phyloP scores from a whole-genome alignment of 2,797 vertebrate species.

The Notolepis coatsorum region DNA sequence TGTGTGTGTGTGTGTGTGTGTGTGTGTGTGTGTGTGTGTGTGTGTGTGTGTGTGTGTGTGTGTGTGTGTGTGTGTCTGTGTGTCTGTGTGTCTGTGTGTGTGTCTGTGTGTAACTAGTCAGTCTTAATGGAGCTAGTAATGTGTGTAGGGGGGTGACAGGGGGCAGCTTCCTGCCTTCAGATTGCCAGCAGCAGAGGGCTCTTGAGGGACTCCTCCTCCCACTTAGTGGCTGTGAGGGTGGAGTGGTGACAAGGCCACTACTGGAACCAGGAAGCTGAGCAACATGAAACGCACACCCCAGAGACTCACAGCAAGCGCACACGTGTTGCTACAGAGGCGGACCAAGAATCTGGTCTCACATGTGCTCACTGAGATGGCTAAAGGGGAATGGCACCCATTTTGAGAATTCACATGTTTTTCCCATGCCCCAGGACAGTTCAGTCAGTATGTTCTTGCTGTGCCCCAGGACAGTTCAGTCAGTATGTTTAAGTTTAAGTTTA shows the following conservation, averaged over 20 bases:
- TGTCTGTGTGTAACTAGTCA: background rate
- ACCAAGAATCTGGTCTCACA: too few species aligned
- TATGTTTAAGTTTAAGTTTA: too few species aligned
- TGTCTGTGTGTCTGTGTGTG: background rate
- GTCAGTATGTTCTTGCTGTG: too few species aligned
- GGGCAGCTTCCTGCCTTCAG: slow-evolving; percentile 34
- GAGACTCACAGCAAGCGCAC: background rate
- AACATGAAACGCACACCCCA: background rate
- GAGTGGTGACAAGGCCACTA: background rate
- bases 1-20: background rate
- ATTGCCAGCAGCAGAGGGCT: slow-evolving; percentile 11
- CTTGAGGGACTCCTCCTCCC: slow-evolving; percentile 46
- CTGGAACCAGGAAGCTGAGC: slow-evolving; percentile 32
- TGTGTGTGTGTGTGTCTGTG: background rate
- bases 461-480: too few species aligned
- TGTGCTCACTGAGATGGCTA: too few species aligned
- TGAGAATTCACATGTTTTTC: too few species aligned
- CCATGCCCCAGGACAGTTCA: too few species aligned
- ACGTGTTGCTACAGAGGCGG: too few species aligned
- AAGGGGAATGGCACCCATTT: too few species aligned
- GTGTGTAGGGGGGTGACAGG: background rate
- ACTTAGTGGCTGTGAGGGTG: background rate
- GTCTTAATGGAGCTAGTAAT: background rate
- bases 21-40: slow-evolving; percentile 1
- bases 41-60: background rate